Evolutionary conservation across 2,888 invertebrate genomes (phyloP), one percentile per base, ranked within the genome.

Genomic region (Luperina nickerlii): DNA sequence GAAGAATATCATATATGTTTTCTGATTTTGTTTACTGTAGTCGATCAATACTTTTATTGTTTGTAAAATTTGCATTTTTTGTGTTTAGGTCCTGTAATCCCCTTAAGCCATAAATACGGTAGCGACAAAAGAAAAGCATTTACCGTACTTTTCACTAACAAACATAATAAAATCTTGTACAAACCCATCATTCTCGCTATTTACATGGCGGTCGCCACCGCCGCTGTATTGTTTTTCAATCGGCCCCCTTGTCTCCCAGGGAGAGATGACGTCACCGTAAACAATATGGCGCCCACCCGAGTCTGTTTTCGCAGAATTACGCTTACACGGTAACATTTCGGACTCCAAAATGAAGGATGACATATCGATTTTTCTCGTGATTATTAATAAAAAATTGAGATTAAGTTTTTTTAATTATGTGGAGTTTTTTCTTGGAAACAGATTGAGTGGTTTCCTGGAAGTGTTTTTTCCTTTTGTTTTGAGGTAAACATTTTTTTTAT

Each of bases 151-250:
- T 72, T 51, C 74, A 81, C 76, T 73, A 63, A 76, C 79, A 84
- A 87, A 86, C 78, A 84, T 81, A 85, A 83, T 87, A 87, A 85
- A 87, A 87, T 76, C 76, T 77, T 79, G 45, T 84, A 78, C 74
- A 84, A 78, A 82, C 79, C 79, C 82, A 88, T 88, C 82, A 71
- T 84, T 84, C 80, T 67, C 81, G 81, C 78, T 89, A 85, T 89
- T 89, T 89, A 84, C 88, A 89, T 86, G 87, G 70, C 78, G 87
- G 68, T 78, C 77, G 38, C 81, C 71, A 74, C 85, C 81, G 78
- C 78, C 79, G 71, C 84, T 86, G 89, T 90, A 90, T 92, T 92
- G 91, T 91, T 92, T 92, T 92, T 91, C 91, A 91, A 92, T 91
- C 90, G 89, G 76, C 79, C 79, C 82, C 84, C 87, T 83, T 79